Percentiles rank a stretch among this genome's conserved stretches.
Evolutionary conservation across 2,797 vertebrate genomes (phyloP).

Genomic region (Poecilia wingei): DNA sequence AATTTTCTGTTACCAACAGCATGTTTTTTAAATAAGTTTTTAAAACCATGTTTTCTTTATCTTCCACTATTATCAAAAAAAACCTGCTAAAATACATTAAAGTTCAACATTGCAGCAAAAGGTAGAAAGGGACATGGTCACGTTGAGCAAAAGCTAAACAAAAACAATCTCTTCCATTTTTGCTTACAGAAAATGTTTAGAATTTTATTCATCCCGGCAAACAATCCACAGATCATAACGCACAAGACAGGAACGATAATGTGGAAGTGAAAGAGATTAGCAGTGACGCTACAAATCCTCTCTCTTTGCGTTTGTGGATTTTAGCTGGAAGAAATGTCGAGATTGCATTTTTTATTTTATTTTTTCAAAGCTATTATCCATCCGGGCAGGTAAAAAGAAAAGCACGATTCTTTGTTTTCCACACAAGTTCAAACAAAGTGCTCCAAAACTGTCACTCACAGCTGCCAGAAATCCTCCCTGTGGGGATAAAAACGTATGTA

Average conservation of each 20-base stretch:
- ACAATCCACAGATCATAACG: background rate
- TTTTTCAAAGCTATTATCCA: constrained; percentile 40
- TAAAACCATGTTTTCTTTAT: background rate
- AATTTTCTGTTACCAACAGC: background rate
- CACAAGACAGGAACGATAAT: background rate
- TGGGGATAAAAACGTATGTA: constrained; percentile 23
- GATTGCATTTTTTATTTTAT: constrained; percentile 14
- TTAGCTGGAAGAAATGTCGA: constrained; percentile 30
- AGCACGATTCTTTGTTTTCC: constrained; percentile 1
- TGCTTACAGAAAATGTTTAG: background rate
- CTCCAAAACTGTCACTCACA: constrained; percentile 74
- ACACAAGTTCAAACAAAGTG: constrained; percentile 51
- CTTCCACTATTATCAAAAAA: background rate
- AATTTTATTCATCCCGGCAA: background rate
- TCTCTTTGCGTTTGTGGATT: background rate
- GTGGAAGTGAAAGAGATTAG: background rate
- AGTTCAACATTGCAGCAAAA: background rate
- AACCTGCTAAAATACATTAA: background rate
- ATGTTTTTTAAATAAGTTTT: background rate
- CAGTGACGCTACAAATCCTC: background rate
- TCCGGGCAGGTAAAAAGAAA: constrained; percentile 37
- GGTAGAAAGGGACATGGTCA: background rate
- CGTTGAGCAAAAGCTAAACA: background rate
- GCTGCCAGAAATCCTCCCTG: constrained; percentile 40
- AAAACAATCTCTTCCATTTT: background rate